Evolutionary conservation across 2,888 invertebrate genomes (phyloP).

Genomic region (Trichopoda pennipes): DNA sequence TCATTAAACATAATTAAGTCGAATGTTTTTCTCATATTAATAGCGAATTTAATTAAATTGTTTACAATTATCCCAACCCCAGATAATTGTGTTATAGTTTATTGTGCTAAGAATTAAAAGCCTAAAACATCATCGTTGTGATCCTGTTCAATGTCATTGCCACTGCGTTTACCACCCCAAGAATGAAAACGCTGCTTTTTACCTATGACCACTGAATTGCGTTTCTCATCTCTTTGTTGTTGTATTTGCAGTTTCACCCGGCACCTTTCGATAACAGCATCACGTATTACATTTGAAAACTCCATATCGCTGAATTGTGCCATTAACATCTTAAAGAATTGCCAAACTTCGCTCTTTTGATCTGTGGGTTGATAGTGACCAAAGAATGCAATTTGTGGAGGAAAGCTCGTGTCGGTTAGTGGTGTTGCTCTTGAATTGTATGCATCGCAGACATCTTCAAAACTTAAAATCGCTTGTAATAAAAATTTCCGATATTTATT

Average conservation of each 20-base stretch:
- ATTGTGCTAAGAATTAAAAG: constrained; percentile 32
- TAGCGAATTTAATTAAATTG: constrained; percentile 4
- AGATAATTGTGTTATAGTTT: neutral
- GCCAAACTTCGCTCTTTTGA: constrained; percentile 77
- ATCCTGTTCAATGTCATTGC: constrained; percentile 56
- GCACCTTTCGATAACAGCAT: constrained; percentile 78
- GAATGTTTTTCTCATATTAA: neutral
- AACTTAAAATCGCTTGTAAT: constrained; percentile 77
- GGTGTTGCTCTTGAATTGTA: constrained; percentile 72
- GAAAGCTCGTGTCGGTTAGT: constrained; percentile 2
- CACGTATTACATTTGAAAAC: constrained; percentile 76
- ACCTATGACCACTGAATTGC: constrained; percentile 77
- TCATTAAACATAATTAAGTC: neutral
- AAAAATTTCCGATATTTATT: constrained; percentile 78
- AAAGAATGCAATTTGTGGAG: constrained; percentile 66
- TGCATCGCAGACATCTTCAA: constrained; percentile 79
- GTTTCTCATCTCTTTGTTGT: constrained; percentile 77
- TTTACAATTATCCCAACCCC: constrained; percentile 49
- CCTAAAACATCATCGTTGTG: constrained; percentile 59
- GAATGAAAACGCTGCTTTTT: constrained; percentile 81
- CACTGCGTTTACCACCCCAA: constrained; percentile 80
- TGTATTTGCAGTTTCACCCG: constrained; percentile 73
- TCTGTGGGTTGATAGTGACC: constrained; percentile 75
- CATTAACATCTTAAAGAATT: constrained; percentile 78
- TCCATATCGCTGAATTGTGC: constrained; percentile 78